Evolutionary conservation across 2,888 invertebrate species (phyloP).

Genomic region (Eucriotettix oculatus): DNA sequence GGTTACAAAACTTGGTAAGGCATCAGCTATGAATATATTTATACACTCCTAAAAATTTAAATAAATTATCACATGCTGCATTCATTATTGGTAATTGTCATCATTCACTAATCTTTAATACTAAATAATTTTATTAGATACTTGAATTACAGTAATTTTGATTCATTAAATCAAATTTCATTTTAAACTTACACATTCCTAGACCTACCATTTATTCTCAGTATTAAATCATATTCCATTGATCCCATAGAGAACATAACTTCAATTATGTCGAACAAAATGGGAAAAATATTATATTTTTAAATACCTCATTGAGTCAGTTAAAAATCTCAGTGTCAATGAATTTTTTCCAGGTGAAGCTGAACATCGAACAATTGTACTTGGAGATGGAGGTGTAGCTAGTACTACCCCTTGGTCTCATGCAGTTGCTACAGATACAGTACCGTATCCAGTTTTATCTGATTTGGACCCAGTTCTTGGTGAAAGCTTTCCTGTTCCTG

Average conservation of each 20-base stretch:
- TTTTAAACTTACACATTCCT: too few species aligned
- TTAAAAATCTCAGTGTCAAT: background rate
- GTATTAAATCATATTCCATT: too few species aligned
- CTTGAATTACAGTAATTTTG: too few species aligned
- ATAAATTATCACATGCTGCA: too few species aligned
- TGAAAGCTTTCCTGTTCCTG: conserved; percentile 81
- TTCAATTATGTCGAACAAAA: too few species aligned
- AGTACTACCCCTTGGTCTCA: conserved; percentile 76
- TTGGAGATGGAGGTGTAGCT: conserved; percentile 69
- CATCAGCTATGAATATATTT: too few species aligned
- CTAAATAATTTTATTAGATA: too few species aligned
- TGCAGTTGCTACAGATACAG: conserved; percentile 72
- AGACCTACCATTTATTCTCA: too few species aligned
- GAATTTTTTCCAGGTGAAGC: conserved; percentile 37
- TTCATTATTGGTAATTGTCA: too few species aligned
- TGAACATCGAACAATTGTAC: conserved; percentile 61
- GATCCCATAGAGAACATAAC: too few species aligned
- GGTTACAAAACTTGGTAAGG: conserved; percentile 48
- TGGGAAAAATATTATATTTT: background rate
- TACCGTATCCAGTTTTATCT: conserved; percentile 77
- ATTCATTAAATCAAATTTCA: too few species aligned
- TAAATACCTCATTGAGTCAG: background rate
- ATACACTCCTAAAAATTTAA: background rate
- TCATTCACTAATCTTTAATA: too few species aligned
- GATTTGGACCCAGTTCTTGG: conserved; percentile 76